Evolutionary conservation across 2,797 vertebrate species (phyloP).

Genomic region (Esox masquinongy): DNA sequence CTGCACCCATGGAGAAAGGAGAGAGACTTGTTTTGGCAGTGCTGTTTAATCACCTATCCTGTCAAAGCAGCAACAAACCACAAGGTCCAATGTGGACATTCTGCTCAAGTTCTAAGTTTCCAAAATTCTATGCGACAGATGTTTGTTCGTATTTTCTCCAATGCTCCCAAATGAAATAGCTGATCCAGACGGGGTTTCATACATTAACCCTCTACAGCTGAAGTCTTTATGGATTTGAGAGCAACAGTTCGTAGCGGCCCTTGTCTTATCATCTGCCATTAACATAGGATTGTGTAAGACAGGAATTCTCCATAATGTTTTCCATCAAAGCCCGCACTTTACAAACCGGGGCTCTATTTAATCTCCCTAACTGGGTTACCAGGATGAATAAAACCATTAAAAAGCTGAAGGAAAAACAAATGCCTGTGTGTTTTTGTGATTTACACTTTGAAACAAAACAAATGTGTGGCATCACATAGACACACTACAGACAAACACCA

Average conservation of each 20-base stretch:
- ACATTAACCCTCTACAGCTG: conserved; percentile 43
- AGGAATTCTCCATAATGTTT: conserved; percentile 2
- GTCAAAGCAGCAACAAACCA: conserved; percentile 33
- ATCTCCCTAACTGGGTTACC: not conserved
- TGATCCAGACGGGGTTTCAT: conserved; percentile 46
- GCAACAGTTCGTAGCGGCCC: conserved; percentile 4
- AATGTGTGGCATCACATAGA: not conserved
- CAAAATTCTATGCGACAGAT: not conserved
- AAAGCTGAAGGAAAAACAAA: not conserved
- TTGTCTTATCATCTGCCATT: conserved; percentile 22
- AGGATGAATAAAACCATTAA: not conserved
- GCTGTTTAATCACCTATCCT: conserved; percentile 22
- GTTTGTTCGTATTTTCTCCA: not conserved
- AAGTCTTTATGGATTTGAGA: conserved; percentile 30
- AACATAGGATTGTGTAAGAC: not conserved
- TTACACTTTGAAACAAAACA: not conserved
- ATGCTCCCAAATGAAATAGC: conserved; percentile 35
- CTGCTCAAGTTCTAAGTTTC: conserved; percentile 18
- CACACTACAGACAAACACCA: not conserved
- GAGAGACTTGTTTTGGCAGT: conserved; percentile 25
- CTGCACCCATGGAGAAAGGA: conserved; percentile 17
- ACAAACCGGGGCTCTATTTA: not conserved
- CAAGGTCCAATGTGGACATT: conserved; percentile 32
- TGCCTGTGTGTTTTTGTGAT: not conserved
- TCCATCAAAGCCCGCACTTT: not conserved